Base-by-base conservation (phyloP, 2,888 invertebrate genomes). In the Zhuqinia jingwanae region DNA sequence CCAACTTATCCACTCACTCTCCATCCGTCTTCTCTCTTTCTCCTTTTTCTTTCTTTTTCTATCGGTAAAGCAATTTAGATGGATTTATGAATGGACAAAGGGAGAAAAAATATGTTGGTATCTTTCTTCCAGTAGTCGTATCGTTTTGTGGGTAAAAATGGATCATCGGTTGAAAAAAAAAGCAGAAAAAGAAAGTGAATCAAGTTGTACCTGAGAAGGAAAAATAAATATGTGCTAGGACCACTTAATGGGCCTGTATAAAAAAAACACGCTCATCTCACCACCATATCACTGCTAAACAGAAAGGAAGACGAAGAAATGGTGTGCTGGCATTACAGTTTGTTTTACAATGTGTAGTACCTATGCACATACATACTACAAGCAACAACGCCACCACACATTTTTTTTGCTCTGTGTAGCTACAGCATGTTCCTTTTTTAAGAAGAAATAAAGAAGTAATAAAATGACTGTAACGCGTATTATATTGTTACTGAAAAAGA, bases 1-100 rank as follows among this genome's bases (percentile, higher is more conserved):
- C n/a, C n/a, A 15, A 50, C n/a, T 60, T 30, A 27, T 60, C 60
- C 60, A 30, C 60, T 30, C 27, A 15, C 30, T 15, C 25, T 15
- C 60, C 60, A 60, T 60, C 60, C 60, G 60, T 73, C 50, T 73
- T 60, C n/a, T 13, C 13, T 60, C 60, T 30, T 79, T 58, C 78
- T 15, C 10, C 27, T 22, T n/a, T n/a, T n/a, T n/a, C n/a, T 78
- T 27, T 60, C 15, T 30, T 60, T 15, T 15, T 25, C 58, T 10
- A 22, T 60, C 10, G 25, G 27, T 27, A 50, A 15, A 11, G 36
- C 36, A 65, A 65, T 65, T 65, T 36, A 50, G 85, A 50, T 73
- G 85, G 80, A 76, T 85, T 85, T 80, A 85, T 85, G 85, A 85
- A 85, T 63, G 75, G 60, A 76, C 73, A 47, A 45, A 36, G 60